Evolutionary conservation across 2,797 vertebrate genomes (phyloP), one percentile per base, ranked within the genome.

Genomic region (Paguma larvata): DNA sequence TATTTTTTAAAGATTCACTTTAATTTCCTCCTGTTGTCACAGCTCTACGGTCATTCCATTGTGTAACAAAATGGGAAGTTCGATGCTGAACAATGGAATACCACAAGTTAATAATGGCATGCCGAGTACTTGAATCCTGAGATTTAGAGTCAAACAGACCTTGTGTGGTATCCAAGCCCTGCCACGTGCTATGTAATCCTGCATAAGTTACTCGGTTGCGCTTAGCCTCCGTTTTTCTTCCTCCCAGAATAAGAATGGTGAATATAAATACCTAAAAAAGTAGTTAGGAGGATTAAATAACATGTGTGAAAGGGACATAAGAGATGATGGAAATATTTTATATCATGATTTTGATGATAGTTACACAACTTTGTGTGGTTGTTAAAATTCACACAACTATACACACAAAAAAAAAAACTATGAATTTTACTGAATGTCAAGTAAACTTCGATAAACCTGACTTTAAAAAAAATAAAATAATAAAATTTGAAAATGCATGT

Each of bases 391-490:
- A 80, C 27, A 79, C 21, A 73, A 56, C 2, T 80, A 32, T n/a
- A 23, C 6, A 27, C 6, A 27, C 56, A 14, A 32, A 51, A 89
- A 65, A 86, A 34, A 89, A 65, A 86, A 34, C 56, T 59, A 65
- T 82, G 79, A 89, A 65, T 67, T 84, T 77, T 56, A 56, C 44
- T 56, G 56, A 63, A 84, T 56, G 34, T 53, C 75, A 80, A 86
- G 30, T 46, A 53, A 46, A 72, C 30, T 10, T 91, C 83, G 65
- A 34, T 87, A 95, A 87, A 80, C 8, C 30, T 82, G 51, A 77
- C 41, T 89, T 89, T 23, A 23, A 89, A 95, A 89, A 95, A 83
- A 95, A 83, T 72, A 63, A 72, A 82, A 77, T 44, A 59, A 65
- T 59, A 51, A 70, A 62, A 72, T 12, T 41, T 70, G n/a, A 34